Conservation (phyloP, 1,140 invertebrate species). For the Nasonia giraulti region DNA sequence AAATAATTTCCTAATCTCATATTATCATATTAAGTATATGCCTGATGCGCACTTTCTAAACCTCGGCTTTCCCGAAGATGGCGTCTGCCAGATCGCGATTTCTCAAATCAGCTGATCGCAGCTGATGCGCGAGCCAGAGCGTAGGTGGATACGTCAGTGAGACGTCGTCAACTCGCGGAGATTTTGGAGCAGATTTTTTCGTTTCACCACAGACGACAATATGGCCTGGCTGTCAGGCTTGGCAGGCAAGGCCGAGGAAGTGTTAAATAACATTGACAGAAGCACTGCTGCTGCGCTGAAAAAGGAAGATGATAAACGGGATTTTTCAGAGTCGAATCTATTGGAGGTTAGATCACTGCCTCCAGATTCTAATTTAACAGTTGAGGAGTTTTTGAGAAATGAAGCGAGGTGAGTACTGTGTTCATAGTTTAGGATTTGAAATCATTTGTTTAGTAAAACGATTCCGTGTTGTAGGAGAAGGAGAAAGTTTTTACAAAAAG, state of each 20-base stretch:
- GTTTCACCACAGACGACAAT: neutral
- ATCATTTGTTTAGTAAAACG: neutral
- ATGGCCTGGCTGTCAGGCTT: slow-evolving; percentile 91
- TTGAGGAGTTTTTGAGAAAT: slow-evolving; percentile 44
- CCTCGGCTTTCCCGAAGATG: neutral
- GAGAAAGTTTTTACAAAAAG: neutral
- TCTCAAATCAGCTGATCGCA: neutral
- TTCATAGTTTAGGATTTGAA: neutral
- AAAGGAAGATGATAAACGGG: slow-evolving; percentile 68
- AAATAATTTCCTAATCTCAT: neutral
- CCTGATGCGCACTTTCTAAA: neutral
- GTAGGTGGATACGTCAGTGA: too few relatives aligned
- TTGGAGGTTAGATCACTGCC: slow-evolving; percentile 66
- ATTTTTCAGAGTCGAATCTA: slow-evolving; percentile 37
- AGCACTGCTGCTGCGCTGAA: slow-evolving; percentile 85
- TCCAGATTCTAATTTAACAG: slow-evolving; percentile 58
- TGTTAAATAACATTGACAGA: slow-evolving; percentile 89
- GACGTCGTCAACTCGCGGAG: neutral
- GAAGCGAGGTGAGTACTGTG: slow-evolving; percentile 41
- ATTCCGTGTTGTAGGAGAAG: neutral
- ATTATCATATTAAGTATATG: neutral
- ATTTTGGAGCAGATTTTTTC: slow-evolving; percentile 7
- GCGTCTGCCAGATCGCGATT: neutral
- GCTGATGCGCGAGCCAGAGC: neutral
- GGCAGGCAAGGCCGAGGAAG: slow-evolving; percentile 88